phyloP scores from a whole-genome alignment of 1,140 invertebrate genomes.

The Batillaria attramentaria region DNA sequence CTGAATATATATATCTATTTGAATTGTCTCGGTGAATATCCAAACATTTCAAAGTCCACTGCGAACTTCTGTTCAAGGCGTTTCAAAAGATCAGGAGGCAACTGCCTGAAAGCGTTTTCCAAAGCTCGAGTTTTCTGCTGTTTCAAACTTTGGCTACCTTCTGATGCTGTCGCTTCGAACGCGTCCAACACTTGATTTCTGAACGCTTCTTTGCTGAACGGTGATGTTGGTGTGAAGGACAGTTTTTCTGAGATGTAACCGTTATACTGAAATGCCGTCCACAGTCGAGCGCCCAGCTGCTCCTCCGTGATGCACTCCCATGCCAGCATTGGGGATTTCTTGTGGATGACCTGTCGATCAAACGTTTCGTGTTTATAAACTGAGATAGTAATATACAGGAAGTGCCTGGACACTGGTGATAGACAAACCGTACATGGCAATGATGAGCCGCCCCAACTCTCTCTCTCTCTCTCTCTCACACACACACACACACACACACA shows the following conservation, averaged over 20 bases:
- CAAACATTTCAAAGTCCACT: not conserved
- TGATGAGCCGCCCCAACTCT: not conserved
- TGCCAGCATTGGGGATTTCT: not conserved
- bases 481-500: not conserved
- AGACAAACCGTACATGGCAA: no score
- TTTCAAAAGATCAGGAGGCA: not conserved
- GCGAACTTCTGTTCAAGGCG: not conserved
- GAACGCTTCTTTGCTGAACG: not conserved
- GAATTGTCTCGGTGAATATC: not conserved
- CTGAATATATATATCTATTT: not conserved
- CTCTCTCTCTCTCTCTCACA: not conserved
- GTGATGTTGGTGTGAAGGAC: not conserved
- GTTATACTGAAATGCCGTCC: constrained; percentile 12
- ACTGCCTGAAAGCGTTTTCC: not conserved
- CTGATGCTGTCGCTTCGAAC: no score
- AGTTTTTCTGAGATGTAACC: not conserved
- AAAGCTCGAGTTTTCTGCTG: not conserved
- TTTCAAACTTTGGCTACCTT: no score
- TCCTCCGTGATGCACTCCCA: not conserved
- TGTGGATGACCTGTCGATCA: not conserved
- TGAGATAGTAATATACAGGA: not conserved
- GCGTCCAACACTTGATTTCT: not conserved
- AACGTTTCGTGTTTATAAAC: not conserved
- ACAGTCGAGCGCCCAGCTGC: constrained; percentile 8
- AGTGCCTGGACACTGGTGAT: not conserved